Percentiles rank a stretch among this genome's conserved stretches.
Conservation (phyloP, 2,888 invertebrate species). For the Hybos culiciformis region DNA sequence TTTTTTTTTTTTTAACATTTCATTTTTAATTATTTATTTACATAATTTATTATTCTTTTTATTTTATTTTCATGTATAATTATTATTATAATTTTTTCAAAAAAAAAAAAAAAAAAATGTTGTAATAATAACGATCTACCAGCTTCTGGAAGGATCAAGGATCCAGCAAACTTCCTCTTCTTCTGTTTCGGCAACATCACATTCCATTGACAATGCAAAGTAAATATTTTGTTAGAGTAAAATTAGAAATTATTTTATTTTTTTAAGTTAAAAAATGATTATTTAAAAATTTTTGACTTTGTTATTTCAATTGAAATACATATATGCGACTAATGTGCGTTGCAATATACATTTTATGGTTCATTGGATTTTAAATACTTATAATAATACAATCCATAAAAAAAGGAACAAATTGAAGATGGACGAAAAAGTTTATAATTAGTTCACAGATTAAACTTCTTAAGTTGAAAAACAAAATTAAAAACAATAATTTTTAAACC, state of each 20-base stretch:
- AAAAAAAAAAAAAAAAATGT: too few relatives aligned
- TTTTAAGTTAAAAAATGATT: background rate
- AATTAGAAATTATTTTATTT: background rate
- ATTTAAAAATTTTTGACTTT: constrained; percentile 6
- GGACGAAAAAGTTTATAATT: too few relatives aligned
- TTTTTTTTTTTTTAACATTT: constrained; percentile 16
- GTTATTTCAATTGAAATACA: constrained; percentile 1
- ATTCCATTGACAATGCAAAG: constrained; percentile 45
- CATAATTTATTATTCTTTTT: constrained; percentile 23
- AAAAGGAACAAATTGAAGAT: too few relatives aligned
- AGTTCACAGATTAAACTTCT: too few relatives aligned
- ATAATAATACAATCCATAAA: too few relatives aligned
- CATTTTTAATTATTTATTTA: constrained; percentile 6
- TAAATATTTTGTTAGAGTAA: constrained; percentile 39
- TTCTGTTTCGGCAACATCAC: constrained; percentile 40
- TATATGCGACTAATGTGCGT: too few relatives aligned
- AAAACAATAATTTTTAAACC: too few relatives aligned
- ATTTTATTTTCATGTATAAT: constrained; percentile 20
- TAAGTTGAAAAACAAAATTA: too few relatives aligned
- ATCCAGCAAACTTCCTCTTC: constrained; percentile 35
- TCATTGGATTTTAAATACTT: too few relatives aligned
- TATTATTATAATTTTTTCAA: constrained; percentile 36
- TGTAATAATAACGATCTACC: too few relatives aligned
- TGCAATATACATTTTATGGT: too few relatives aligned
- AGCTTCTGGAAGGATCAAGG: constrained; percentile 53